Conservation (phyloP, 1,140 invertebrate species). For the Aphaenogaster floridana region DNA sequence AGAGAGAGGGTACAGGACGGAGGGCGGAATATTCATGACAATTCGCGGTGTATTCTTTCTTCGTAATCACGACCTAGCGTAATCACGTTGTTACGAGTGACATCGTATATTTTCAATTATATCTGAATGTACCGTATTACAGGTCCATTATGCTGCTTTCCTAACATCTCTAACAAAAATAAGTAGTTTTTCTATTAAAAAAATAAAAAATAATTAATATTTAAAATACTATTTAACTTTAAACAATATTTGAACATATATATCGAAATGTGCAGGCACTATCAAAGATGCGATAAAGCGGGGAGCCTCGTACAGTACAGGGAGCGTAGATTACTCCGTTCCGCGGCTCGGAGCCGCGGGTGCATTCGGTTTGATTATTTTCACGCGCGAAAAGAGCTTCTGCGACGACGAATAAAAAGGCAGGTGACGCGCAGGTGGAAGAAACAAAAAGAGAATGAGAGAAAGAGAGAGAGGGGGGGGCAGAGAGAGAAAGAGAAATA, state of each 20-base stretch:
- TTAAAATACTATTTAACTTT: not conserved
- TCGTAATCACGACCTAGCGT: not conserved
- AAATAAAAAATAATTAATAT: not conserved
- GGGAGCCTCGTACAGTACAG: not conserved
- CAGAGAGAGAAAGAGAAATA: constrained; percentile 14
- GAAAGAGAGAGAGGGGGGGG: not conserved
- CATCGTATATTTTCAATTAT: not conserved
- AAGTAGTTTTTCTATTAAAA: not conserved
- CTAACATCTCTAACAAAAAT: not conserved
- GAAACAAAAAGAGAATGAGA: constrained; percentile 44
- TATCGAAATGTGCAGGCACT: not conserved
- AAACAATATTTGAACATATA: not conserved
- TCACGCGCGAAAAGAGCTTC: constrained; percentile 51
- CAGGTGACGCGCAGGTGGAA: constrained; percentile 50
- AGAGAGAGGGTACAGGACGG: not conserved
- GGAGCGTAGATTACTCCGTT: constrained; percentile 14
- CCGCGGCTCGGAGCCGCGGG: constrained; percentile 28
- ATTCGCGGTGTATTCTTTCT: not conserved
- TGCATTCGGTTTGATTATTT: constrained; percentile 63
- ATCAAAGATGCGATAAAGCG: not conserved
- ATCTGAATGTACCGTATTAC: not conserved
- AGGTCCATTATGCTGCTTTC: too few relatives aligned
- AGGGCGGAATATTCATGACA: constrained; percentile 11
- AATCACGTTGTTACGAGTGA: not conserved
- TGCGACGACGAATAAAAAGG: constrained; percentile 37